Percentiles rank a stretch among this genome's conserved stretches.
phyloP scores from a whole-genome alignment of 2,888 invertebrate genomes.

The Hololepta plana region DNA sequence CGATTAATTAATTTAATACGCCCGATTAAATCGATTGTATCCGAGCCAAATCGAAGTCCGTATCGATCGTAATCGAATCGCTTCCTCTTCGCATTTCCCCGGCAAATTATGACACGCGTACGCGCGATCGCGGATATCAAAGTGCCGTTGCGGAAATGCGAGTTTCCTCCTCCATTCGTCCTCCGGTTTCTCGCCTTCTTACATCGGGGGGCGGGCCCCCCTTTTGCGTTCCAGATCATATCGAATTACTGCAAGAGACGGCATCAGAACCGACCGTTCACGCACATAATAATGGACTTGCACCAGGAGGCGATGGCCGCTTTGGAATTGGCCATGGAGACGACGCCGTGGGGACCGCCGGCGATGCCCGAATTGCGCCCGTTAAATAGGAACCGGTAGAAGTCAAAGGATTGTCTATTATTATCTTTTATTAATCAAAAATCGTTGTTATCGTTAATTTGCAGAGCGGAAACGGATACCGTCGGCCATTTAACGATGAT shows the following conservation, averaged over 20 bases:
- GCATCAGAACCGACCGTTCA: constrained; percentile 36
- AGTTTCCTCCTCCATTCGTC: background rate
- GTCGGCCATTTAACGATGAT: too few relatives aligned
- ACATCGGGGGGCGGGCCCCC: constrained; percentile 2
- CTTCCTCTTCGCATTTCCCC: too few relatives aligned
- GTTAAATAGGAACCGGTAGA: constrained; percentile 20
- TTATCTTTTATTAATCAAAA: too few relatives aligned
- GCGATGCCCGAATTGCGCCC: constrained; percentile 24
- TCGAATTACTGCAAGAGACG: constrained; percentile 37
- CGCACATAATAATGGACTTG: constrained; percentile 41
- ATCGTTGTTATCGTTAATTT: too few relatives aligned
- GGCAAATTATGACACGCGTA: too few relatives aligned
- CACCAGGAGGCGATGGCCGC: constrained; percentile 32
- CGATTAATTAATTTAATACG: too few relatives aligned
- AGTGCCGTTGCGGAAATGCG: background rate
- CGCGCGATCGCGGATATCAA: background rate
- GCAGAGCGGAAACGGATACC: too few relatives aligned
- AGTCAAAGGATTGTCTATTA: too few relatives aligned
- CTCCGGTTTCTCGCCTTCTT: background rate
- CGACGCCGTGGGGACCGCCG: constrained; percentile 24
- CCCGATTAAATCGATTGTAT: too few relatives aligned
- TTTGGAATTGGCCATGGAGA: constrained; percentile 19
- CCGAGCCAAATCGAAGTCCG: too few relatives aligned
- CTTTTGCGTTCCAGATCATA: constrained; percentile 31
- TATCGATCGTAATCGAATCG: too few relatives aligned